Base-by-base conservation (phyloP, 2,113 vertebrate genomes). In the Hirundichthys speculiger region DNA sequence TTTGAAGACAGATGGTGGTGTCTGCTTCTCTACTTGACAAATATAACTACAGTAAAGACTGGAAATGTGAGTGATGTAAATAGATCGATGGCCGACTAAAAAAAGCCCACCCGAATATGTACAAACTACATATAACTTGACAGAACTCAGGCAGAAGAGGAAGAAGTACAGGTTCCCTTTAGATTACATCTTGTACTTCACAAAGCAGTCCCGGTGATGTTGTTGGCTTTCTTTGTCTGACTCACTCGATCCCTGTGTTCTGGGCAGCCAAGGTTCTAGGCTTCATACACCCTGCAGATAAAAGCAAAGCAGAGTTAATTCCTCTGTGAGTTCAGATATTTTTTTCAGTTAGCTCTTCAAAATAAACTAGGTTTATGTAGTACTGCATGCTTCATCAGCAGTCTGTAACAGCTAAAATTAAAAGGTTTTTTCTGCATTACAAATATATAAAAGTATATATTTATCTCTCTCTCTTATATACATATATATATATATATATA, bases 281-380 rank as follows among this genome's bases (percentile, higher is more conserved):
- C 90, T 72, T 92, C 92, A 4, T 93, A 94, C 20, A 93, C 92
- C 88, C 93, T 94, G 86, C 8, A 14, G 18, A 39, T 57, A 48
- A 10, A 85, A 59, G 64, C 2, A 75, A n/a, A 59, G 25, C 0
- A 7, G 0, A 20, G 21, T 60, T 41, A 50, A 7, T 62, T 40
- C 15, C 4, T 20, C 14, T 13, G 10, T 56, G 4, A 48, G 18
- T 56, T 30, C 39, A 61, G 62, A 34, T 10, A 34, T 34, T 34
- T 34, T 34, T 34, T 34, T 34, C 25, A 6, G 25, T 3, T 4
- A 27, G 25, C 3, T 27, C 30, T 34, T 34, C 30, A 34, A 34
- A 34, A 10, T 34, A 34, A 27, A 27, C 27, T 27, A 3, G 3
- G 27, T 4, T 27, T 27, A n/a, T n/a, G n/a, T n/a, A n/a, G n/a